Base-by-base conservation (phyloP, 1,140 invertebrate species). In the Gonioctena quinquepunctata region DNA sequence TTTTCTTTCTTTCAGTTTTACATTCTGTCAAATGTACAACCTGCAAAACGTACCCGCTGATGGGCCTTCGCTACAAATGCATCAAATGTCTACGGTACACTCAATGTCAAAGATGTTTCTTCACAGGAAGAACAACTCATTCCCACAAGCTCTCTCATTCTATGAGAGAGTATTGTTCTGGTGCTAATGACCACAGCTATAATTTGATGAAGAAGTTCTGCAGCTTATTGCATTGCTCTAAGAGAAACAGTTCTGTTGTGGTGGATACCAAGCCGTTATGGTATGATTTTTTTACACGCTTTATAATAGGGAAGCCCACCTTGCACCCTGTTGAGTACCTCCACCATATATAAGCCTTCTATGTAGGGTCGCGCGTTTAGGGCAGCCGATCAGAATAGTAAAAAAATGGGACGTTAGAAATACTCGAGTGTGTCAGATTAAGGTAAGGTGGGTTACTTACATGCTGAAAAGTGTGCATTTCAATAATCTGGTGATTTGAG, bases 41-140 rank as follows among this genome's bases (percentile, higher is more conserved):
- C 26, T 89, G 88, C 74, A 84, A 85, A 77, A 77, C 81, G n/a
- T 81, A 79, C 50, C 86, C 87, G 5, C 82, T 89, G 28, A 76
- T 83, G 69, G 88, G 88, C 5, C 76, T 89, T 48, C 79, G 86
- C 48, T 93, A 94, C 82, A 87, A 88, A 64, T 94, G 92, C 81
- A 80, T 92, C 59, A 87, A 87, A 72, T 93, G 92, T 81, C 87
- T 92, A 69, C 89, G 88, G 72, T 92, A 90, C 80, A 89, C 91
- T 80, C 86, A 92, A 72, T 93, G 92, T 81, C 92, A 93, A 80
- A 88, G 87, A 66, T 93, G 92, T 82, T 93, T 93, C 83, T 91
- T 93, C 79, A 87, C 86, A 69, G 91, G 90, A n/a, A 80, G 86
- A 70, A 86, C 85, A 61, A 88, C 85, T 18, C 89, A 90, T 82